phyloP scores from a whole-genome alignment of 2,888 invertebrate genomes.

The Colostygia pectinataria region DNA sequence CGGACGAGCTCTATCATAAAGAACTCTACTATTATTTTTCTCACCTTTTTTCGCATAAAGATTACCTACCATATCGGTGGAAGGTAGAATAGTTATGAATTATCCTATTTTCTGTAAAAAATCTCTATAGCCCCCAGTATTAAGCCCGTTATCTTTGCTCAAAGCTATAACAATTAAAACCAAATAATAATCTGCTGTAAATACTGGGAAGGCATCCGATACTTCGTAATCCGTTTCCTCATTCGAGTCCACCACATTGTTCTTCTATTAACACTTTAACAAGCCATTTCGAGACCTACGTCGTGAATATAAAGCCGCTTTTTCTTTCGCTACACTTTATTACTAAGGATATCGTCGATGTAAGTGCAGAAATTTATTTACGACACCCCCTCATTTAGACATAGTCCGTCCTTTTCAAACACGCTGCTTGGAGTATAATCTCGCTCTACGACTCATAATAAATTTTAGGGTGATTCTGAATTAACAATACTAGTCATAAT shows the following conservation, averaged over 20 bases:
- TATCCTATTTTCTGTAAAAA: too few species aligned
- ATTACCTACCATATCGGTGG: too few species aligned
- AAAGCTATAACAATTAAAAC: constrained; percentile 40
- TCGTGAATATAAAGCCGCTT: constrained; percentile 27
- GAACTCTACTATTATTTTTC: too few species aligned
- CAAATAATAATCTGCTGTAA: constrained; percentile 59
- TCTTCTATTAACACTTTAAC: constrained; percentile 40
- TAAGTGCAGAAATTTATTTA: constrained; percentile 69
- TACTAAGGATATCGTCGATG: constrained; percentile 63
- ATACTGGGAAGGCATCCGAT: constrained; percentile 64
- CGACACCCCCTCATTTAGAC: constrained; percentile 72
- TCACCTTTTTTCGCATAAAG: too few species aligned
- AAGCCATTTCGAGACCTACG: constrained; percentile 42
- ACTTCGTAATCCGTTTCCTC: constrained; percentile 66
- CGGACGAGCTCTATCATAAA: too few species aligned
- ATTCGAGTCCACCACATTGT: constrained; percentile 59
- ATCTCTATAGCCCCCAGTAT: neutral
- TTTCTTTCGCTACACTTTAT: constrained; percentile 32
- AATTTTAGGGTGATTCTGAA: constrained; percentile 69
- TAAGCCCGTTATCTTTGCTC: constrained; percentile 4
- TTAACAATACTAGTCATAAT: constrained; percentile 72
- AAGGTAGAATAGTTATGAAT: too few species aligned
- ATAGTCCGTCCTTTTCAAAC: constrained; percentile 53
- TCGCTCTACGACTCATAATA: constrained; percentile 57
- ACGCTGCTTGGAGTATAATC: constrained; percentile 43